Conservation (phyloP, 2,113 vertebrate genomes). For the Lagopus muta region DNA sequence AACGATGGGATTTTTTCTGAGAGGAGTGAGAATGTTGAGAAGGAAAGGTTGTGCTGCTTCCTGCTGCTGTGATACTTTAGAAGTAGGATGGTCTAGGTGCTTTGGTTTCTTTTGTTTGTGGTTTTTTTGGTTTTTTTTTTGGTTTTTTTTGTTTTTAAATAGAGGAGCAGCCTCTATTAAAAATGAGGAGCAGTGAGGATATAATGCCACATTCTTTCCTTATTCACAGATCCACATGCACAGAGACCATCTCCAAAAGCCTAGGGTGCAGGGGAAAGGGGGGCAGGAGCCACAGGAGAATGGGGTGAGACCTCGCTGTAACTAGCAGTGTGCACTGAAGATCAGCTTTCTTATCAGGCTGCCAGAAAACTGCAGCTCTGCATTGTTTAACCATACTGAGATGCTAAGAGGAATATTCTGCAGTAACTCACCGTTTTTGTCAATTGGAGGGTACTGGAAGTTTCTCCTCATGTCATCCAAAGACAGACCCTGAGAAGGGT, state of each 20-base stretch:
- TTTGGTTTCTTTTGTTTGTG: too few species aligned
- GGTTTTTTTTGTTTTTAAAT: too few species aligned
- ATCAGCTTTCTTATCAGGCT: background rate
- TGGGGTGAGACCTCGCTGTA: fast-evolving
- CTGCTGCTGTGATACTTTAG: background rate
- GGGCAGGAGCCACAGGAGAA: background rate
- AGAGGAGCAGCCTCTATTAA: background rate
- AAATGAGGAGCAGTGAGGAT: background rate
- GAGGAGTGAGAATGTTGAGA: background rate
- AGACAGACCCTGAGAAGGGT: constrained; percentile 82
- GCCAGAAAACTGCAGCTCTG: background rate
- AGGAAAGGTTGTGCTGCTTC: too few species aligned
- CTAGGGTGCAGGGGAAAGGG: background rate
- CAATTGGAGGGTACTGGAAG: constrained; percentile 86
- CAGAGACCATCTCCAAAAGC: too few species aligned
- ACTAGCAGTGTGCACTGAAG: background rate
- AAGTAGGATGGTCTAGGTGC: background rate
- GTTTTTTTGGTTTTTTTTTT: too few species aligned
- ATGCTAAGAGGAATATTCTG: background rate
- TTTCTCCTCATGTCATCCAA: constrained; percentile 88
- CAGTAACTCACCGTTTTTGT: constrained; percentile 86
- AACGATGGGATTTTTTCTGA: background rate
- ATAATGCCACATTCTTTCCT: background rate
- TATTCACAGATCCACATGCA: background rate
- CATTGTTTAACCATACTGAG: fast-evolving